A percentile compares a stretch with the other conserved stretches of the same genome.
phyloP scores from a whole-genome alignment of 1,140 invertebrate genomes.

The Dinothrombium tinctorium region DNA sequence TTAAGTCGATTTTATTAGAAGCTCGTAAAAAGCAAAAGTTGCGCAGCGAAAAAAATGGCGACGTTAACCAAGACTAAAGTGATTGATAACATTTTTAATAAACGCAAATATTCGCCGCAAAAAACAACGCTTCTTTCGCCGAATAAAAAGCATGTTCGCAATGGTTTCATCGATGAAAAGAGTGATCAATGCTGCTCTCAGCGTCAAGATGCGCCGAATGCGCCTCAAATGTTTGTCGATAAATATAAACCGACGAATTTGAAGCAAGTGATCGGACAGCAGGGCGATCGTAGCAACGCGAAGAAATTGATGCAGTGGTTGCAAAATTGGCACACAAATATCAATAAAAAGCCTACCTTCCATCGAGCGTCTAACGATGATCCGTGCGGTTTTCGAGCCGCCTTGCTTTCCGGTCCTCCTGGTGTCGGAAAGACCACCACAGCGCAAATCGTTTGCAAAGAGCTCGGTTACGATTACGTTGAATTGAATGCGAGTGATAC shows the following conservation, averaged over 20 bases:
- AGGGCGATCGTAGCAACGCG: slow-evolving; percentile 69
- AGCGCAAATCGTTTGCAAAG: slow-evolving; percentile 26
- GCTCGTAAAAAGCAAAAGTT: too few relatives aligned
- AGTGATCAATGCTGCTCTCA: too few relatives aligned
- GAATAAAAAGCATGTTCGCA: too few relatives aligned
- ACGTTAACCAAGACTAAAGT: too few relatives aligned
- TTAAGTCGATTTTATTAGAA: too few relatives aligned
- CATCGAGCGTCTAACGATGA: slow-evolving; percentile 30
- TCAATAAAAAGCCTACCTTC: slow-evolving; percentile 30
- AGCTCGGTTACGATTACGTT: slow-evolving; percentile 51
- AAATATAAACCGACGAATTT: slow-evolving; percentile 74
- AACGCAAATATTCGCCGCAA: too few relatives aligned
- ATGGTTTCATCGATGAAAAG: too few relatives aligned
- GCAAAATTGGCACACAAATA: slow-evolving; percentile 61
- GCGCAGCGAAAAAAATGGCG: too few relatives aligned
- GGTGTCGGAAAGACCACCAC: slow-evolving; percentile 38
- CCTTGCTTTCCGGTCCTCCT: slow-evolving; percentile 79
- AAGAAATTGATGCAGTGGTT: slow-evolving; percentile 75
- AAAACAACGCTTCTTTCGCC: too few relatives aligned
- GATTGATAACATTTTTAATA: too few relatives aligned
- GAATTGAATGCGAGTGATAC: slow-evolving; percentile 97
- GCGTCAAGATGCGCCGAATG: too few relatives aligned
- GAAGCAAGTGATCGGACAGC: slow-evolving; percentile 78
- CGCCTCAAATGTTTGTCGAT: slow-evolving; percentile 73
- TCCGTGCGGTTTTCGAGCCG: slow-evolving; percentile 72